These are phyloP conservation scores for Lacanobia oleracea DNA, from an alignment of 2,888 invertebrate species.

Conservation along the genomic window DNA sequence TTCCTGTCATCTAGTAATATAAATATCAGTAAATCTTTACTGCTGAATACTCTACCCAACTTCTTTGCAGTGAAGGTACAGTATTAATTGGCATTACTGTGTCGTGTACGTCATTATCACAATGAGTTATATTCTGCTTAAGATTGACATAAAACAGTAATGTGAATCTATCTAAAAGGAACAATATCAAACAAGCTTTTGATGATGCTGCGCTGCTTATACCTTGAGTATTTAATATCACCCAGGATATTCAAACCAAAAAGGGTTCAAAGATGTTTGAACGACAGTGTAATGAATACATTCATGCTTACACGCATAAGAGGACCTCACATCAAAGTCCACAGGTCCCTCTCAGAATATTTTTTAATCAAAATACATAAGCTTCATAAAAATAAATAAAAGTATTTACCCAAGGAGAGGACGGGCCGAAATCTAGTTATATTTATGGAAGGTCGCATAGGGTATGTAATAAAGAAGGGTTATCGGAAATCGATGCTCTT, in stretches of 20 bases:
- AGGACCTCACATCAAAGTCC: constrained; percentile 23
- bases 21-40: too few species aligned
- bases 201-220: too few species aligned
- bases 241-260: background rate
- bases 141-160: too few species aligned
- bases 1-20: too few species aligned
- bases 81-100: too few species aligned
- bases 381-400: constrained; percentile 49
- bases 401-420: constrained; percentile 44
- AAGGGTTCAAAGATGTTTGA: background rate
- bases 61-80: too few species aligned
- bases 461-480: constrained; percentile 44
- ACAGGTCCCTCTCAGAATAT: constrained; percentile 14
- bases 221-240: too few species aligned
- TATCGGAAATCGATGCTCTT: constrained; percentile 49
- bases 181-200: too few species aligned
- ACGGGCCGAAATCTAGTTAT: constrained; percentile 24
- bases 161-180: too few species aligned
- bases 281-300: constrained; percentile 3
- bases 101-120: too few species aligned
- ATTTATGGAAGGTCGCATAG: constrained; percentile 50
- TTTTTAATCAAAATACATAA: constrained; percentile 42
- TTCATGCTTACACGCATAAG: background rate
- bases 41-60: too few species aligned
- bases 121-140: too few species aligned